Conservation (phyloP, 2,113 vertebrate genomes). For the Ondatra zibethicus region DNA sequence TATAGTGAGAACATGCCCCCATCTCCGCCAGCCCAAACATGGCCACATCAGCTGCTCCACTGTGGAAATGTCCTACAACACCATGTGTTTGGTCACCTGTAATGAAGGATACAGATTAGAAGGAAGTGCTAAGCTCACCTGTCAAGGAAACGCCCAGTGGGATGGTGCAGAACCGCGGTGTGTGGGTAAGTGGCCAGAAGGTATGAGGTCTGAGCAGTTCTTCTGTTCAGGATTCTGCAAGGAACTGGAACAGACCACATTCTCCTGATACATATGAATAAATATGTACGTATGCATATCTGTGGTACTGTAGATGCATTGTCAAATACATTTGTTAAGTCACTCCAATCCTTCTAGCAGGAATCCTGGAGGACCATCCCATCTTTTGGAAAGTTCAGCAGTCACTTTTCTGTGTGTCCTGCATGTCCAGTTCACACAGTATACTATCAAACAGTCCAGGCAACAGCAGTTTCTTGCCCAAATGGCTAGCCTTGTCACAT, state of each 20-base stretch:
- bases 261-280: background rate
- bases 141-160: constrained; percentile 94
- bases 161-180: constrained; percentile 93
- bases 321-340: background rate
- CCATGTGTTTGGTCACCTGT: constrained; percentile 91
- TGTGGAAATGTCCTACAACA: constrained; percentile 86
- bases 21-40: constrained; percentile 87
- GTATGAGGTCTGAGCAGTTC: background rate
- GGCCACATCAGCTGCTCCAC: constrained; percentile 92
- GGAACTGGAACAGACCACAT: background rate
- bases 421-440: too few species aligned
- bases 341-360: background rate
- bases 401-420: too few species aligned
- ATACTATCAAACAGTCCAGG: too few species aligned
- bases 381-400: too few species aligned
- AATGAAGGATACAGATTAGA: constrained; percentile 92
- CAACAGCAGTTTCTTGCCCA: too few species aligned
- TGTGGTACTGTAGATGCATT: background rate
- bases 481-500: too few species aligned
- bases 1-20: constrained; percentile 93
- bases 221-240: background rate
- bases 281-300: too few species aligned
- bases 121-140: constrained; percentile 91
- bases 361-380: too few species aligned
- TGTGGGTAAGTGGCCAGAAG: constrained; percentile 91